A percentile compares a stretch with the other conserved stretches of the same genome.
phyloP scores from a whole-genome alignment of 1,140 invertebrate genomes.

The Calephelis nemesis region DNA sequence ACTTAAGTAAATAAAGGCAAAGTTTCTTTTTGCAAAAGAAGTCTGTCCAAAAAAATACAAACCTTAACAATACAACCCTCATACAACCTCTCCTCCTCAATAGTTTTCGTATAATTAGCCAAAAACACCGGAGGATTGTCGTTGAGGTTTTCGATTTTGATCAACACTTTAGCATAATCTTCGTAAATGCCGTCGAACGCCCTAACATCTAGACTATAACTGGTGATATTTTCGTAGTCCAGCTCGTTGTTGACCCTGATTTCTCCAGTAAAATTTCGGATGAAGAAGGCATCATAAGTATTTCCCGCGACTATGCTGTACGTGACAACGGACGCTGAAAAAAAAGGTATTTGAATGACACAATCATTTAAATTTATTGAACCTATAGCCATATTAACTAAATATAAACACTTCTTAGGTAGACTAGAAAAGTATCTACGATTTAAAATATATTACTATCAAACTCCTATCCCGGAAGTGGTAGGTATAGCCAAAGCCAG shows the following conservation, averaged over 20 bases:
- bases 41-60: constrained; percentile 24
- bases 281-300: constrained; percentile 87
- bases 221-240: constrained; percentile 92
- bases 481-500: too few species aligned
- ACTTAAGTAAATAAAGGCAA: too few species aligned
- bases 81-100: constrained; percentile 84
- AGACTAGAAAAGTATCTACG: too few species aligned
- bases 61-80: constrained; percentile 83
- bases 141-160: constrained; percentile 90
- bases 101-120: constrained; percentile 83
- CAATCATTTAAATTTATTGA: too few species aligned
- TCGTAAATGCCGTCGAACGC: constrained; percentile 89
- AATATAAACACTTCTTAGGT: too few species aligned
- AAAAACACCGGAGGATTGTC: constrained; percentile 90
- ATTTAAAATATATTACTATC: background rate
- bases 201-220: constrained; percentile 87
- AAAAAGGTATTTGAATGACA: constrained; percentile 28
- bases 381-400: too few species aligned
- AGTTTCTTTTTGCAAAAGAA: too few species aligned
- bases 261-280: constrained; percentile 88
- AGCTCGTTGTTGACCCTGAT: constrained; percentile 86
- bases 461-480: too few species aligned
- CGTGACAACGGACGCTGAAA: constrained; percentile 85
- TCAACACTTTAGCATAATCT: constrained; percentile 87
- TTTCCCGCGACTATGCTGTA: constrained; percentile 91